A percentile compares a stretch with the other conserved stretches of the same genome.
Conservation (phyloP, 2,797 vertebrate species). For the Enoplosus armatus region DNA sequence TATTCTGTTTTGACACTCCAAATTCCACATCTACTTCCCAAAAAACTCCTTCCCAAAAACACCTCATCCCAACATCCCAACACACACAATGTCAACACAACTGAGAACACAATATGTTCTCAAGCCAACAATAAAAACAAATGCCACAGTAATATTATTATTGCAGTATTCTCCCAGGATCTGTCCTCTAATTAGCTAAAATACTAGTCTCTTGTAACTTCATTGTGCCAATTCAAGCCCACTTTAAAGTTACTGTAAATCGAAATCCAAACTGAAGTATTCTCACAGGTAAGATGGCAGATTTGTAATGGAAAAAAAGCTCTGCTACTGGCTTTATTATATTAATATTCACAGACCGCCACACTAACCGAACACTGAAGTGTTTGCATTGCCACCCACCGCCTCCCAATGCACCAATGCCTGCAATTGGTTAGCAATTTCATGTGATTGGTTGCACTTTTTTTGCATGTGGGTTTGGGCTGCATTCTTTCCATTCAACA, state of each 20-base stretch:
- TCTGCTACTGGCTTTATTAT: neutral
- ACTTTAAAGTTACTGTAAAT: neutral
- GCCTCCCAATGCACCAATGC: neutral
- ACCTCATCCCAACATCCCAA: slow-evolving; percentile 1
- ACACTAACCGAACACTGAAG: neutral
- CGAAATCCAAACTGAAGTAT: neutral
- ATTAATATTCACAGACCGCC: neutral
- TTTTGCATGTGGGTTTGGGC: neutral
- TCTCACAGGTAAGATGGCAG: neutral
- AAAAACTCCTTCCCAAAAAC: slow-evolving; percentile 29
- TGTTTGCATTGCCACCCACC: neutral
- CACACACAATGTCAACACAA: slow-evolving; percentile 13
- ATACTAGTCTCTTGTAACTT: neutral
- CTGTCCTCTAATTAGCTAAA: slow-evolving; percentile 13
- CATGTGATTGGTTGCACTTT: slow-evolving; percentile 23
- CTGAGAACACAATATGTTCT: slow-evolving; percentile 12
- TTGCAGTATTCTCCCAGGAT: neutral
- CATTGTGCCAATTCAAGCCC: neutral
- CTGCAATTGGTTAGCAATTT: slow-evolving; percentile 8
- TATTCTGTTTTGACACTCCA: slow-evolving; percentile 16
- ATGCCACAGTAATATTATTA: neutral
- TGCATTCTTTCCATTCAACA: slow-evolving; percentile 2
- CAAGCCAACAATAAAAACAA: neutral
- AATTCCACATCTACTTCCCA: slow-evolving; percentile 23
- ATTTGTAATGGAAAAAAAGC: neutral